phyloP scores from a whole-genome alignment of 1,140 invertebrate genomes.

The Anastrepha obliqua region DNA sequence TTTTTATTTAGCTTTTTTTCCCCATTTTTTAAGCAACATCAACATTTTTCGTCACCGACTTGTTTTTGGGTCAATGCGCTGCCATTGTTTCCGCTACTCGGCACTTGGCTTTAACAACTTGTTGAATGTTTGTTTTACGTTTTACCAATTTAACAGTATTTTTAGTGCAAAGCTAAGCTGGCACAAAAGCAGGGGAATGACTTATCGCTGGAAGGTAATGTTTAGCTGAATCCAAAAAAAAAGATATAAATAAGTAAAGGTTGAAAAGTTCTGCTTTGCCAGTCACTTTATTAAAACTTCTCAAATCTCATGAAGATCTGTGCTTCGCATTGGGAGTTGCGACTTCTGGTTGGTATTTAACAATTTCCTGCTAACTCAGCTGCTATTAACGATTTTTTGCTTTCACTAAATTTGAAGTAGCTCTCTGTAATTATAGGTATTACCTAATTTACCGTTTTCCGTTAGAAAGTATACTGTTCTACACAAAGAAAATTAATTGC shows the following conservation, averaged over 20 bases:
- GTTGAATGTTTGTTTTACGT: conserved; percentile 15
- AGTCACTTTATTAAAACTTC: neutral
- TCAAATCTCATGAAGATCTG: neutral
- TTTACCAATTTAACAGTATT: conserved; percentile 25
- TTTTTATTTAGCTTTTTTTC: neutral
- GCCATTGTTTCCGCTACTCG: conserved; percentile 31
- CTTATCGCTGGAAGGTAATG: neutral
- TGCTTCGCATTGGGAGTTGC: neutral
- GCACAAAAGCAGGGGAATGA: neutral
- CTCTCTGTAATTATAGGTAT: conserved; percentile 35
- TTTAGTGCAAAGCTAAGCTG: neutral
- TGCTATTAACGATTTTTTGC: conserved; percentile 15
- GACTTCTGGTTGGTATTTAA: neutral
- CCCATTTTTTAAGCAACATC: neutral
- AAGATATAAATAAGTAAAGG: neutral
- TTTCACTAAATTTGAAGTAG: conserved; percentile 5
- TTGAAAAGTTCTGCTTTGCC: neutral
- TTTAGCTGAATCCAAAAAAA: neutral
- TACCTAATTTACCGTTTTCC: conserved; percentile 9
- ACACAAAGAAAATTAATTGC: neutral
- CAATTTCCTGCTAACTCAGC: neutral
- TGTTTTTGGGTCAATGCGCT: conserved; percentile 19
- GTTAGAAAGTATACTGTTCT: conserved; percentile 8
- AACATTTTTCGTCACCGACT: conserved; percentile 36
- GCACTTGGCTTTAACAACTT: conserved; percentile 31